These are phyloP conservation scores for Solen grandis DNA, from an alignment of 1,140 invertebrate species.

Conservation along the genomic window DNA sequence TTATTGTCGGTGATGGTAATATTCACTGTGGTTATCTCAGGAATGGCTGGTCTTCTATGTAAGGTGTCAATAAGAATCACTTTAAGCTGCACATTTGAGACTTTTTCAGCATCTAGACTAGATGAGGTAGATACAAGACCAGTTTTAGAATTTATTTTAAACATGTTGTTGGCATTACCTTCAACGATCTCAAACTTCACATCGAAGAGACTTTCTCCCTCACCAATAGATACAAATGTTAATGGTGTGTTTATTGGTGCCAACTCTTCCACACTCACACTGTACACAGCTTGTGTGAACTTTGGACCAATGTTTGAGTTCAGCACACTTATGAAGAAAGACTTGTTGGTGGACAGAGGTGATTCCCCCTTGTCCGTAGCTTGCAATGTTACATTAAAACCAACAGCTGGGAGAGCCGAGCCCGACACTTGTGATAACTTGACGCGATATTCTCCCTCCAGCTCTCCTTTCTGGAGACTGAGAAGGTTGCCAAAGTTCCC, in stretches of 20 bases:
- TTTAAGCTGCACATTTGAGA: slow-evolving; percentile 58
- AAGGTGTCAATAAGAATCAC: slow-evolving; percentile 84
- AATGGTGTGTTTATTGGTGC: slow-evolving; percentile 93
- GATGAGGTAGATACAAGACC: slow-evolving; percentile 92
- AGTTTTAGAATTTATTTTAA: slow-evolving; percentile 83
- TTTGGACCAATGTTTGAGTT: slow-evolving; percentile 93
- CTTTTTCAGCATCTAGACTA: slow-evolving; percentile 72
- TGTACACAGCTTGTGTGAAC: slow-evolving; percentile 93
- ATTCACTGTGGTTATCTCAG: slow-evolving; percentile 82
- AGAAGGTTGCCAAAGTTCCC: slow-evolving; percentile 89
- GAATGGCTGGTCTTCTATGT: slow-evolving; percentile 90
- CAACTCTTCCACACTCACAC: slow-evolving; percentile 92
- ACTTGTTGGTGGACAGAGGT: slow-evolving; percentile 79
- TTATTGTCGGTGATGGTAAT: slow-evolving; percentile 78
- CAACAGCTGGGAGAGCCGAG: slow-evolving; percentile 83
- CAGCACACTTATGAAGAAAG: slow-evolving; percentile 84
- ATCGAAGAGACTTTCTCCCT: slow-evolving; percentile 17
- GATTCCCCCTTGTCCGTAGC: slow-evolving; percentile 93
- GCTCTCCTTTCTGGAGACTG: slow-evolving; percentile 86
- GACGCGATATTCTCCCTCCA: slow-evolving; percentile 82
- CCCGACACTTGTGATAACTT: slow-evolving; percentile 85
- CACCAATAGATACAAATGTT: slow-evolving; percentile 64
- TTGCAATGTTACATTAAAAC: slow-evolving; percentile 89
- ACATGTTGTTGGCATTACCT: slow-evolving; percentile 71
- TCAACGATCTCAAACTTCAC: slow-evolving; percentile 84